A percentile compares a stretch with the other conserved stretches of the same genome.
Conservation (phyloP, 2,797 vertebrate species). For the Limosa lapponica region DNA sequence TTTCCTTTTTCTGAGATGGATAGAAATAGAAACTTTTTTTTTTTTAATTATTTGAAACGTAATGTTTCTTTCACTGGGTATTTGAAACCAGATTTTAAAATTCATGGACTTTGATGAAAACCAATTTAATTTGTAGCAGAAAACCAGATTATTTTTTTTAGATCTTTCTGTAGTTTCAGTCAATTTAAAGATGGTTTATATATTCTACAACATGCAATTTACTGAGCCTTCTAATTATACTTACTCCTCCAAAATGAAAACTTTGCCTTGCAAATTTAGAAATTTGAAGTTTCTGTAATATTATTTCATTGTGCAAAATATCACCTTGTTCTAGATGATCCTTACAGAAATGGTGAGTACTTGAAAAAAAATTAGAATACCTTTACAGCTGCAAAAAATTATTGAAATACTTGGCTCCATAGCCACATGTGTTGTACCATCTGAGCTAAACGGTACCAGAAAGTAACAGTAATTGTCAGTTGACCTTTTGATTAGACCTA, state of each 20-base stretch:
- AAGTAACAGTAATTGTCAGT: constrained; percentile 15
- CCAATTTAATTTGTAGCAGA: neutral
- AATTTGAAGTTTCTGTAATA: neutral
- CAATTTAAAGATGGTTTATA: neutral
- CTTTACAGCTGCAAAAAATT: neutral
- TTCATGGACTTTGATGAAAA: neutral
- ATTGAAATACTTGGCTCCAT: neutral
- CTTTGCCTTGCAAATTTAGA: neutral
- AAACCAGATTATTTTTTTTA: neutral
- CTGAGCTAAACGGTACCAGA: neutral
- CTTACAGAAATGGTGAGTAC: neutral
- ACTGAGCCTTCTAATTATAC: neutral
- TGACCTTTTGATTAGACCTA: constrained; percentile 40
- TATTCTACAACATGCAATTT: neutral
- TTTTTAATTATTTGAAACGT: neutral
- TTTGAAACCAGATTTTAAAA: neutral
- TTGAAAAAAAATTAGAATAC: neutral
- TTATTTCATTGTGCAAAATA: neutral
- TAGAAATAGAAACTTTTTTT: neutral
- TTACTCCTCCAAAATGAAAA: neutral
- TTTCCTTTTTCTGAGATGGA: neutral
- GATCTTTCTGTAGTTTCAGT: neutral
- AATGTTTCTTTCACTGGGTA: neutral
- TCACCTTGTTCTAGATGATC: neutral
- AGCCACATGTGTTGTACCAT: neutral